These are phyloP conservation scores for Siderastrea radians DNA, from an alignment of 92 coral and sea anemone genomes.

Conservation along the genomic window DNA sequence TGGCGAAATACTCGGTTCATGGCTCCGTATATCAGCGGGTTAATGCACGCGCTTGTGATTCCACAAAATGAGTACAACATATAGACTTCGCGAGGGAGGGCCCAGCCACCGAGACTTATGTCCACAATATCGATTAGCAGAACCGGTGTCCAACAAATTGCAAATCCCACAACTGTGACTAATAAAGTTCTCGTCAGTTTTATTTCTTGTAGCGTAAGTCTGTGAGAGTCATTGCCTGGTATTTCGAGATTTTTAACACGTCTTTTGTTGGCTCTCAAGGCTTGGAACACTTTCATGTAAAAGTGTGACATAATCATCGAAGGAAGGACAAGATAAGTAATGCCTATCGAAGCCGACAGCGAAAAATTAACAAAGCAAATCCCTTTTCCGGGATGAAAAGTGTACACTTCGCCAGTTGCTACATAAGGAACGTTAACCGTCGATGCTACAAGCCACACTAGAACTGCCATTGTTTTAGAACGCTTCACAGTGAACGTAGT, in stretches of 20 bases:
- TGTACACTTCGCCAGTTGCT: slow-evolving; percentile 22
- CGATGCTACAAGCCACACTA: slow-evolving; percentile 38
- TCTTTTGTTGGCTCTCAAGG: background rate
- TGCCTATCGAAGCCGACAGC: background rate
- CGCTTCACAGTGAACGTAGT: slow-evolving; percentile 33
- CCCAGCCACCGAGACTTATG: slow-evolving; percentile 17
- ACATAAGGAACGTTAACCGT: slow-evolving; percentile 47
- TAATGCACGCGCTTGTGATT: slow-evolving; percentile 8
- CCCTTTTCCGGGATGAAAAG: background rate
- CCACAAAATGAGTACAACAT: slow-evolving; percentile 2
- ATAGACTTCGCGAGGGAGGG: slow-evolving; percentile 5
- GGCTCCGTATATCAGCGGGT: slow-evolving; percentile 22
- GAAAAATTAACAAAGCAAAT: slow-evolving; percentile 17
- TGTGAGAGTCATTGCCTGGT: background rate
- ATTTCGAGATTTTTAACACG: background rate
- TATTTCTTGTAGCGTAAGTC: slow-evolving; percentile 16
- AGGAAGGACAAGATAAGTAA: background rate
- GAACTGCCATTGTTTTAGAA: slow-evolving; percentile 27
- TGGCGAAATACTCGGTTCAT: slow-evolving; percentile 15
- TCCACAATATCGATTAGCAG: slow-evolving; percentile 22
- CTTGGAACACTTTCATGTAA: slow-evolving; percentile 18
- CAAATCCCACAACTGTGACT: slow-evolving; percentile 19
- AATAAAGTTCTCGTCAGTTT: slow-evolving; percentile 10
- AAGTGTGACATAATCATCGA: background rate
- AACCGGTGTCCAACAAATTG: slow-evolving; percentile 25